Percentiles rank a stretch among this genome's conserved stretches.
phyloP scores from a whole-genome alignment of 2,113 vertebrate genomes.

The Corvus cornix region DNA sequence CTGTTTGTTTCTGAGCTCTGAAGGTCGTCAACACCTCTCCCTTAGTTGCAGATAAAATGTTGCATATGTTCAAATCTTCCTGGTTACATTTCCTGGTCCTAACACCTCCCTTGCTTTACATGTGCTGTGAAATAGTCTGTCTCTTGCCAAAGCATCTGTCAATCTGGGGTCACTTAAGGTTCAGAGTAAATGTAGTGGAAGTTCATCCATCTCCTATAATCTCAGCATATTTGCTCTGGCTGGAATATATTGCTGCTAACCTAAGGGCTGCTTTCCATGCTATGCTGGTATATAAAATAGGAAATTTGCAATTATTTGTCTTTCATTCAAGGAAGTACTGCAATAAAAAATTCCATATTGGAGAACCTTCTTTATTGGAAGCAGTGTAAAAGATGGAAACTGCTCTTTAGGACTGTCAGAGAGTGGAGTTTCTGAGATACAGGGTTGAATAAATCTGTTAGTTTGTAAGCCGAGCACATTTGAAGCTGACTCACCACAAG shows the following conservation, averaged over 20 bases:
- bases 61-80: not conserved
- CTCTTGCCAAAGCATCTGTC: not conserved
- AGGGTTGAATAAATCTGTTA: slow-evolving; percentile 13
- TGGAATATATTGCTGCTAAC: not conserved
- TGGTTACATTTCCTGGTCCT: not conserved
- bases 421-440: not conserved
- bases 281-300: not conserved
- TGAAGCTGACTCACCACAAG: slow-evolving; percentile 44
- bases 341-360: not conserved
- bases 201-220: not conserved
- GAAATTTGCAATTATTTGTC: not conserved
- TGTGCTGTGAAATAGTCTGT: not conserved
- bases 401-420: not conserved
- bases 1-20: not conserved
- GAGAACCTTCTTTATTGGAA: not conserved
- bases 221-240: not conserved
- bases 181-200: slow-evolving; percentile 7
- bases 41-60: not conserved
- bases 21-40: not conserved
- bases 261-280: not conserved
- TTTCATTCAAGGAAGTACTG: not conserved
- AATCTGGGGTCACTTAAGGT: not conserved
- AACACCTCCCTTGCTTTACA: not conserved
- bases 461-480: slow-evolving; percentile 41
- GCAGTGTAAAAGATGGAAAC: not conserved